Base-by-base conservation (phyloP, 2,888 invertebrate species). In the Ophraella communa region DNA sequence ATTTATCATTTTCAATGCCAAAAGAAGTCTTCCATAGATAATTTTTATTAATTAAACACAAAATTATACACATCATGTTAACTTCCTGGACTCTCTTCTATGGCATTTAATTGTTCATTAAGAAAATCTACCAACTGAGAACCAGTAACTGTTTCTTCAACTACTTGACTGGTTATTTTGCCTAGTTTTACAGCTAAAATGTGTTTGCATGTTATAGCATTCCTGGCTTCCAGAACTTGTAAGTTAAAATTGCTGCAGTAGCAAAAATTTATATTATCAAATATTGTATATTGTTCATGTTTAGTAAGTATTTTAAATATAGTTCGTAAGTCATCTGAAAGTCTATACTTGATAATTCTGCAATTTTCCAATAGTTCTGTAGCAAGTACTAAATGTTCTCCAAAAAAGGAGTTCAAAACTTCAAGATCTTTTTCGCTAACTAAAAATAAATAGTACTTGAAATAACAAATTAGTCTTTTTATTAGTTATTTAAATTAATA, bases 241-340 rank as follows among this genome's bases (percentile, higher is more conserved):
- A 77, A 77, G 52, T 83, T 82, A 70, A 90, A 92, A 1, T 87
- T 85, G n/a, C 75, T 81, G 72, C 92, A 92, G 7, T 86, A 84
- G 67, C 92, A 92, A 76, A 85, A 91, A 76, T 91, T 91, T 7
- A 89, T 81, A 21, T 84, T 79, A 0, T 88, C 87, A 71, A 90
- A 88, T 24, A 91, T 78, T 54, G 87, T 86, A 67, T 88, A 88
- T 56, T 85, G 84, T n/a, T 85, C 83, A 47, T 84, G 82, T 4
- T 84, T 83, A 57, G 84, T 84, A 5, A 86, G 85, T 3, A 91
- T 83, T 84, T 90, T 89, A 44, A 87, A 83, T 17, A 90, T 76
- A 73, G 80, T 81, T 73, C 86, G 79, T 1, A 74, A 65, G 49
- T 80, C 78, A 51, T 72, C 60, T 55, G 82, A 81, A 3, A 79